phyloP scores from a whole-genome alignment of 2,888 invertebrate genomes.

The Tortricodes alternella region DNA sequence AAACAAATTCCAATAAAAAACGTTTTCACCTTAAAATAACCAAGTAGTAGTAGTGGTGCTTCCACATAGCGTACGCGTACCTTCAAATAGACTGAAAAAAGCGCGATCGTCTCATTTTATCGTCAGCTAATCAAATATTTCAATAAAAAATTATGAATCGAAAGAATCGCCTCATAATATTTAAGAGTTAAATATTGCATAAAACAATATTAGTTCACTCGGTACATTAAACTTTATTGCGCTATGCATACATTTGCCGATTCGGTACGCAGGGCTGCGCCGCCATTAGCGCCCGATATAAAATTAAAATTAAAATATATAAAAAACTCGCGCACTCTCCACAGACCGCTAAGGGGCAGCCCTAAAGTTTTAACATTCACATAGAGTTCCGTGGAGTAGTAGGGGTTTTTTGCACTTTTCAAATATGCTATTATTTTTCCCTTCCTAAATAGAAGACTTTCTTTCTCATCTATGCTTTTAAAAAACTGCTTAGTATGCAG shows the following conservation, averaged over 20 bases:
- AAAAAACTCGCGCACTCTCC: constrained; percentile 77
- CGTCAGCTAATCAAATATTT: constrained; percentile 38
- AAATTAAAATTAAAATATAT: constrained; percentile 83
- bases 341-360: constrained; percentile 80
- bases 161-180: constrained; percentile 68
- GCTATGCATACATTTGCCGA: constrained; percentile 78
- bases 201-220: constrained; percentile 82
- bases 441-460: too few species aligned
- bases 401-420: too few species aligned
- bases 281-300: constrained; percentile 81
- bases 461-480: too few species aligned
- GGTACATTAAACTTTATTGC: constrained; percentile 81
- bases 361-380: constrained; percentile 68
- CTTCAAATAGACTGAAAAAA: background rate
- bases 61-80: background rate
- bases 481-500: too few species aligned
- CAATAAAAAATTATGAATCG: constrained; percentile 73
- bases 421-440: too few species aligned
- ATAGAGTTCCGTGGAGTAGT: constrained; percentile 54
- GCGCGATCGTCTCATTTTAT: constrained; percentile 11
- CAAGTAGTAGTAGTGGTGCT: too few species aligned
- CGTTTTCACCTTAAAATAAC: too few species aligned
- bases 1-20: too few species aligned
- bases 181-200: constrained; percentile 80
- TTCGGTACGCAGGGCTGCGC: constrained; percentile 80